Percentiles rank a stretch among this genome's conserved stretches.
Evolutionary conservation across 2,113 vertebrate genomes (phyloP).

Genomic region (Calypte anna): DNA sequence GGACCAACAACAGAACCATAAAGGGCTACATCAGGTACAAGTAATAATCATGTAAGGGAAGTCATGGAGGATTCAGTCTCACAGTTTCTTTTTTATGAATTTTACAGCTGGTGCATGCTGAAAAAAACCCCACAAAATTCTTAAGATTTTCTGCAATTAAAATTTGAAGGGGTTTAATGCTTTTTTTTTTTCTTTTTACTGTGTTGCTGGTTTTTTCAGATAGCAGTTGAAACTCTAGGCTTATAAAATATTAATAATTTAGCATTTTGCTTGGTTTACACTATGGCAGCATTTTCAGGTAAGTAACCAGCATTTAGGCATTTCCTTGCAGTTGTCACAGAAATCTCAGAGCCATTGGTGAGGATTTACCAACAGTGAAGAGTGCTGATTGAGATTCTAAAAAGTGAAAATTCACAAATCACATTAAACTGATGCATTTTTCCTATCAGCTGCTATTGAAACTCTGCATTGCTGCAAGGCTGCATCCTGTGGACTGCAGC

Average conservation of each 20-base stretch:
- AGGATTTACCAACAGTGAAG: not conserved
- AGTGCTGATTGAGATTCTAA: not conserved
- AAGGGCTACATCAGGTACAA: not conserved
- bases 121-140: not conserved
- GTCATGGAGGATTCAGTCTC: not conserved
- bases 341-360: not conserved
- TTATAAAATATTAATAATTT: conserved; percentile 8
- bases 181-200: not conserved
- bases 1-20: not conserved
- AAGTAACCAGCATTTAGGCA: not conserved
- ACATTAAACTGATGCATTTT: not conserved
- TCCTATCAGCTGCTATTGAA: not conserved
- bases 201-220: not conserved
- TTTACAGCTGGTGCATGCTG: not conserved
- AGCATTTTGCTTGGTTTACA: conserved; percentile 4
- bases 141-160: not conserved
- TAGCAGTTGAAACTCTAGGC: not conserved
- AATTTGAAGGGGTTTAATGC: not conserved
- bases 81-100: not conserved
- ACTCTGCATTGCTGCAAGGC: not conserved
- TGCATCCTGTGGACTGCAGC: not conserved
- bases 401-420: not conserved
- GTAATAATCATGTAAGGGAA: not conserved
- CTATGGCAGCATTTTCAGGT: conserved; percentile 5
- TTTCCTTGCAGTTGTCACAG: conserved; percentile 18